A percentile compares a stretch with the other conserved stretches of the same genome.
These are phyloP conservation scores for Xanthia togata DNA, from an alignment of 2,888 invertebrate genomes.

Conservation along the genomic window DNA sequence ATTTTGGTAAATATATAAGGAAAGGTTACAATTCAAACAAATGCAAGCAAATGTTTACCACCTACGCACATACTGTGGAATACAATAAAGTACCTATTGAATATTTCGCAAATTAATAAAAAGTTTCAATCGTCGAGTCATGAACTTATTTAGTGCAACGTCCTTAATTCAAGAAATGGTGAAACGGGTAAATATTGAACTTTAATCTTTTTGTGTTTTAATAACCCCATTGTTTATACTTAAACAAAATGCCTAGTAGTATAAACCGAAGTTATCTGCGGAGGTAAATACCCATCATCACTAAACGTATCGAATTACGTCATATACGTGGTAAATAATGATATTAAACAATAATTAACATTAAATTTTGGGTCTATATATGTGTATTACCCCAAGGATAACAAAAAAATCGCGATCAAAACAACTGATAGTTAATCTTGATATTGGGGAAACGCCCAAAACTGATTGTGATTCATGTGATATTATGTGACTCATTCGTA, in stretches of 20 bases:
- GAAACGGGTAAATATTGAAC: neutral
- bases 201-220: neutral
- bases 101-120: neutral
- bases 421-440: conserved; percentile 17
- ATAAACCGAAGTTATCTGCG: neutral
- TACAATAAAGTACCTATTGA: too few species aligned
- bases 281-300: conserved; percentile 25
- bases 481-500: conserved; percentile 28
- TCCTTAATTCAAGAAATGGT: neutral
- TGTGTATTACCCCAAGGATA: conserved; percentile 26
- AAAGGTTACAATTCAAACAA: neutral
- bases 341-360: conserved; percentile 15
- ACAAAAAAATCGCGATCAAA: conserved; percentile 26
- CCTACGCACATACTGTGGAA: too few species aligned
- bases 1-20: neutral
- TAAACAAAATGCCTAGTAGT: neutral
- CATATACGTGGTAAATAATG: conserved; percentile 1
- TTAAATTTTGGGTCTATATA: conserved; percentile 13
- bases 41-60: too few species aligned
- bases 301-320: neutral
- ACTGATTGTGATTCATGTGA: conserved; percentile 29
- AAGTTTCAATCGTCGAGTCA: neutral
- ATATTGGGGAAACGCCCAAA: conserved; percentile 7
- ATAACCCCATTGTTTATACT: neutral
- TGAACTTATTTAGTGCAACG: neutral